phyloP scores from a whole-genome alignment of 2,888 invertebrate species.

The Apamea sordens region DNA sequence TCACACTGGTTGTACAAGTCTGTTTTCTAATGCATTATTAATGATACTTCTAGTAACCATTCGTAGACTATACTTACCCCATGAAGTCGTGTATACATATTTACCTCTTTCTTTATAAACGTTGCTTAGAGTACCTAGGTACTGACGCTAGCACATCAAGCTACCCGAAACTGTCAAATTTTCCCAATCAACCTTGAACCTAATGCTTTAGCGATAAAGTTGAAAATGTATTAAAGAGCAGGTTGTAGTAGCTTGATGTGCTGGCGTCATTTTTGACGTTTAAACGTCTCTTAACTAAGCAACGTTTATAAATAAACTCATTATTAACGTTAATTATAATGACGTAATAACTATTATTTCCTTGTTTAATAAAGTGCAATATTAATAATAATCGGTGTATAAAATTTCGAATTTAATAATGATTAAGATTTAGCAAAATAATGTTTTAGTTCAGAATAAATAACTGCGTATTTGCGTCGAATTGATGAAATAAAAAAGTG shows the following conservation, averaged over 20 bases:
- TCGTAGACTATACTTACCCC: constrained; percentile 4
- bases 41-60: constrained; percentile 1
- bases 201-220: no score
- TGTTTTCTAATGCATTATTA: constrained; percentile 21
- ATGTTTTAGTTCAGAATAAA: constrained; percentile 66
- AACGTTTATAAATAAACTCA: background rate
- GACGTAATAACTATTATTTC: constrained; percentile 27
- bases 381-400: constrained; percentile 79
- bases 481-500: constrained; percentile 67
- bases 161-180: no score
- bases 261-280: background rate
- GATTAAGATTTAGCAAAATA: constrained; percentile 68
- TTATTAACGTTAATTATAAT: constrained; percentile 13
- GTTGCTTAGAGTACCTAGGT: background rate
- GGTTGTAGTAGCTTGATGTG: no score
- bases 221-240: no score
- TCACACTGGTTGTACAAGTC: background rate
- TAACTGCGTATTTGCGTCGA: constrained; percentile 61
- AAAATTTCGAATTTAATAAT: constrained; percentile 87
- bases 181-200: no score
- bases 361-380: constrained; percentile 80
- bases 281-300: background rate
- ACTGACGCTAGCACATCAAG: no score
- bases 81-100: background rate
- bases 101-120: background rate